Conservation (phyloP, 2,113 vertebrate species). For the Gambusia affinis region DNA sequence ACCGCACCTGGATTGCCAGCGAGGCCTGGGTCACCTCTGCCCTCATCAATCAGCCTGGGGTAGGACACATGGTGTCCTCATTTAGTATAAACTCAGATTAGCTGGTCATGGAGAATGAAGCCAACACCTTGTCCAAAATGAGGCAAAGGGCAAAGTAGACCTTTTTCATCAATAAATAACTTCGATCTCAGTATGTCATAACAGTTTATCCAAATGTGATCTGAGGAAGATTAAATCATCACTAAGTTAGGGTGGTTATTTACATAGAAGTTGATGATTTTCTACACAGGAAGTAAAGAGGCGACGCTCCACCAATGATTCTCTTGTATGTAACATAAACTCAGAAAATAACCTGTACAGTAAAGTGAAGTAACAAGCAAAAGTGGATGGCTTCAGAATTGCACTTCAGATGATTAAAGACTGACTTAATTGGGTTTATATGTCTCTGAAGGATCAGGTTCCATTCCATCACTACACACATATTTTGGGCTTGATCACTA, state of each 20-base stretch:
- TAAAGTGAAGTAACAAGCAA: background rate
- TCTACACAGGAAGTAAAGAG: background rate
- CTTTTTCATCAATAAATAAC: background rate
- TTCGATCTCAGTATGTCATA: background rate
- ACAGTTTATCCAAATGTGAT: background rate
- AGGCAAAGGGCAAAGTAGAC: background rate
- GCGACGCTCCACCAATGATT: background rate
- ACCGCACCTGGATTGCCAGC: constrained; percentile 86
- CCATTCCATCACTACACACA: no score
- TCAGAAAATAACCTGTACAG: background rate
- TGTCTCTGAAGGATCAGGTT: no score
- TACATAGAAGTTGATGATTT: background rate
- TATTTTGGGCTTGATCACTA: no score
- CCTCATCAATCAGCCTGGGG: constrained; percentile 79
- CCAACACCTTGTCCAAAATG: background rate
- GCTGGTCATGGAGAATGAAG: background rate
- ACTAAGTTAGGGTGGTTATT: background rate
- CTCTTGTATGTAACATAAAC: background rate
- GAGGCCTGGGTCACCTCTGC: constrained; percentile 88
- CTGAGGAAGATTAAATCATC: no score
- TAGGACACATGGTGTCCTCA: constrained; percentile 47
- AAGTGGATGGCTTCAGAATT: no score
- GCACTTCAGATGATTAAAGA: no score
- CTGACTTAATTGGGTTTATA: no score
- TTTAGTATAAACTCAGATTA: background rate